Evolutionary conservation across 2,888 invertebrate species (phyloP).

Genomic region (Dorcus hopei): DNA sequence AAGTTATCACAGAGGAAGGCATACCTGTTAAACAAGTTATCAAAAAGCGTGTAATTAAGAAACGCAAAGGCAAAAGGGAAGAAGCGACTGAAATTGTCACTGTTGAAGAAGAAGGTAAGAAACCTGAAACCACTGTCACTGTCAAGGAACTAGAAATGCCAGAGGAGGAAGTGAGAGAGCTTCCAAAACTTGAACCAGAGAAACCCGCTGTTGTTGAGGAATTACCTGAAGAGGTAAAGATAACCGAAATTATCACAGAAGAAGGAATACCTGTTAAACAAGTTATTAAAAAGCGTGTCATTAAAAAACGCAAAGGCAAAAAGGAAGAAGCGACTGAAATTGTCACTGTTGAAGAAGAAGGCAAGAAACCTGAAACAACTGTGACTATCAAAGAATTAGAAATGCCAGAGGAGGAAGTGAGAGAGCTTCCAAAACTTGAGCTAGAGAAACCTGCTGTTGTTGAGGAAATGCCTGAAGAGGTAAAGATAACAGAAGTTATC

Average conservation of each 20-base stretch:
- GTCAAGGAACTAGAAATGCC: conserved; percentile 26
- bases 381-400: conserved; percentile 13
- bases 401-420: conserved; percentile 21
- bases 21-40: conserved; percentile 33
- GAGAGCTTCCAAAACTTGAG: conserved; percentile 39
- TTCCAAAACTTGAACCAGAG: conserved; percentile 25
- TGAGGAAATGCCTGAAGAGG: conserved; percentile 41
- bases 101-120: conserved; percentile 37
- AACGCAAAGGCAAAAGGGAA: conserved; percentile 31
- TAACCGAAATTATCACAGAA: conserved; percentile 37
- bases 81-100: conserved; percentile 36
- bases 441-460: conserved; percentile 38
- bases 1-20: conserved; percentile 35
- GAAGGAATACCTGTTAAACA: conserved; percentile 32
- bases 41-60: conserved; percentile 31
- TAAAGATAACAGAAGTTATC: conserved; percentile 32
- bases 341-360: conserved; percentile 46
- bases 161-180: conserved; percentile 30
- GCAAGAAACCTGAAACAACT: conserved; percentile 26
- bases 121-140: conserved; percentile 36
- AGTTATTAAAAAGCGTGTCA: conserved; percentile 46
- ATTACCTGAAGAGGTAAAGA: conserved; percentile 47
- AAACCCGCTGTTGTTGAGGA: conserved; percentile 38
- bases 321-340: conserved; percentile 51
- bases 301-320: conserved; percentile 47